phyloP scores from a whole-genome alignment of 2,113 vertebrate species.

The Noctilio leporinus region DNA sequence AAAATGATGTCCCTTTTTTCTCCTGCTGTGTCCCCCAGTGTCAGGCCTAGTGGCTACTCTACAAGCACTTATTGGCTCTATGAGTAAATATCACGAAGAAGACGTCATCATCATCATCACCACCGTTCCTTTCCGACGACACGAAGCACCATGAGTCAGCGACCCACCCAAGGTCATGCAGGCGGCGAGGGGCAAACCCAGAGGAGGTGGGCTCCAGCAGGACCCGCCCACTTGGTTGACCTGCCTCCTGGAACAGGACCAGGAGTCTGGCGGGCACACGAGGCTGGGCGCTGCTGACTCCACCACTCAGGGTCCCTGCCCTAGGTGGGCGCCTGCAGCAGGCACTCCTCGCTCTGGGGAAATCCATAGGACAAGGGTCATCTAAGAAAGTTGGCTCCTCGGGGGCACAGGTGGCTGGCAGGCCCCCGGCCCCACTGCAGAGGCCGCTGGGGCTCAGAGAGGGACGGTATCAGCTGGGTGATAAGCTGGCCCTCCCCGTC shows the following conservation, averaged over 20 bases:
- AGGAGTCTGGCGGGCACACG: accelerated
- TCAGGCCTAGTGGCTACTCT: not conserved
- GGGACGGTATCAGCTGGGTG: not conserved
- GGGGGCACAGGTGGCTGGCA: not conserved
- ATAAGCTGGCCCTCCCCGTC: not conserved
- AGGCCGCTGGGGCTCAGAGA: not conserved
- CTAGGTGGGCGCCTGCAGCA: not conserved
- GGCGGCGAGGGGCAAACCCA: not conserved
- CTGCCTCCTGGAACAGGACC: not conserved
- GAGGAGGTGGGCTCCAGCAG: not conserved
- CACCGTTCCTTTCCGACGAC: not conserved
- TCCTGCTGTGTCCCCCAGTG: not conserved
- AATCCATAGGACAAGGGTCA: not conserved
- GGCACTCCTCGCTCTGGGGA: not conserved
- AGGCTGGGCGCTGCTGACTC: not conserved
- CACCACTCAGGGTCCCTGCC: not conserved
- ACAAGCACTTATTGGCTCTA: not conserved
- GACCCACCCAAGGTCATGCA: not conserved
- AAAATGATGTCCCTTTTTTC: not conserved
- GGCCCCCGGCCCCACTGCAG: not conserved
- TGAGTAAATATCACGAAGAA: not conserved
- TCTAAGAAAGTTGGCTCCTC: not conserved
- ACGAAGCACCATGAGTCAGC: not conserved
- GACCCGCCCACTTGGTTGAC: not conserved
- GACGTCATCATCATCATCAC: accelerated